phyloP scores from a whole-genome alignment of 2,888 invertebrate genomes.

The Eupithecia inturbata region DNA sequence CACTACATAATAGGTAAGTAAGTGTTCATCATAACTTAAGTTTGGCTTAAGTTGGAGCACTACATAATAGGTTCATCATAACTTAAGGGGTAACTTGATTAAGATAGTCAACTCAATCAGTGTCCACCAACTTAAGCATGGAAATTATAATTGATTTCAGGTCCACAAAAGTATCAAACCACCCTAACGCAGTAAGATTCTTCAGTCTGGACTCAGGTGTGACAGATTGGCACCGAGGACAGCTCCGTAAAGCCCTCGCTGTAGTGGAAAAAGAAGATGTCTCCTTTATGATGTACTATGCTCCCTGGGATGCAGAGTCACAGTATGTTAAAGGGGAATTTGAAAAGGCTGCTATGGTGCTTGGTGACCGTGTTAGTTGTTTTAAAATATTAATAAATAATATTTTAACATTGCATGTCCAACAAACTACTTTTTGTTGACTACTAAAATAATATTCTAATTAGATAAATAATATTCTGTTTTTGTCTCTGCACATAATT shows the following conservation, averaged over 20 bases:
- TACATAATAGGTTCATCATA: slow-evolving; percentile 85
- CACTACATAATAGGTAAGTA: slow-evolving; percentile 90
- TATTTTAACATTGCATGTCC: slow-evolving; percentile 2
- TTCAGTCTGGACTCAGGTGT: slow-evolving; percentile 88
- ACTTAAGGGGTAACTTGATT: not conserved
- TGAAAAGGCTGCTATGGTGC: slow-evolving; percentile 88
- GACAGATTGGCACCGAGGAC: slow-evolving; percentile 91
- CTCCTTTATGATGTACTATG: slow-evolving; percentile 96
- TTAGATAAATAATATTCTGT: not conserved
- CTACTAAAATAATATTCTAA: slow-evolving; percentile 1
- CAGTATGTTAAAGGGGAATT: slow-evolving; percentile 89
- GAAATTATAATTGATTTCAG: slow-evolving; percentile 51
- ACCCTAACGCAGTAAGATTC: slow-evolving; percentile 86
- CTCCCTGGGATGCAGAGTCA: slow-evolving; percentile 96
- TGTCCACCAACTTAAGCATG: not conserved
- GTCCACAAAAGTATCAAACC: slow-evolving; percentile 71
- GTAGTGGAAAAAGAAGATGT: slow-evolving; percentile 87
- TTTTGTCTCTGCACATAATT: not conserved
- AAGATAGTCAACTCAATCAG: not conserved
- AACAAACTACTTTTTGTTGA: not conserved
- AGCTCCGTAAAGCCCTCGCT: slow-evolving; percentile 86
- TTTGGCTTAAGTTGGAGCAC: slow-evolving; percentile 76
- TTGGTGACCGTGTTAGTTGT: slow-evolving; percentile 86
- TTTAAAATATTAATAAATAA: slow-evolving; percentile 31
- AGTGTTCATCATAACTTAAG: slow-evolving; percentile 57